A percentile compares a stretch with the other conserved stretches of the same genome.
phyloP scores from a whole-genome alignment of 2,113 vertebrate species.

The Melanotaenia duboulayi region DNA sequence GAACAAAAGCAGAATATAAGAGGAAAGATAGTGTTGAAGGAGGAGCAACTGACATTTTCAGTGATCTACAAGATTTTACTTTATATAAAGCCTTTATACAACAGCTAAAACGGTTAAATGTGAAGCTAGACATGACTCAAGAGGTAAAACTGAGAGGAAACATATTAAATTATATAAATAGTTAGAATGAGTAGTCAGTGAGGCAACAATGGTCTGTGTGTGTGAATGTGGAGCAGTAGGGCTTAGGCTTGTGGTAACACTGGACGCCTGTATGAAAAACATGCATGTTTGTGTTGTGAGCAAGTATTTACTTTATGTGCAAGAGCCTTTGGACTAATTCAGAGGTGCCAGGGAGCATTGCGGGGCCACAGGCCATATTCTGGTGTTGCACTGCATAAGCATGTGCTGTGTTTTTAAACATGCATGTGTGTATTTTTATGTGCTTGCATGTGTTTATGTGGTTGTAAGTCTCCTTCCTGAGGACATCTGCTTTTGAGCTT shows the following conservation, averaged over 20 bases:
- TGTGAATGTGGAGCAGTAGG: not conserved
- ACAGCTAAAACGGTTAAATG: no score
- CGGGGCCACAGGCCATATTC: conserved; percentile 30
- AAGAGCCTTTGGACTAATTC: conserved; percentile 31
- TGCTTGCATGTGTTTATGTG: conserved; percentile 46
- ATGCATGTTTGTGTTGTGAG: conserved; percentile 51
- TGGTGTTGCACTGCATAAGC: conserved; percentile 18
- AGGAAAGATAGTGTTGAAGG: not conserved
- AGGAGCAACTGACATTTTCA: not conserved
- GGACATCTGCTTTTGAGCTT: conserved; percentile 56
- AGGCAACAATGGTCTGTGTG: not conserved
- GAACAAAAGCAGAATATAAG: not conserved
- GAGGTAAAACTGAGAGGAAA: no score
- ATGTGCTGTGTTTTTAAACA: conserved; percentile 7
- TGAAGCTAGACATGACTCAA: no score
- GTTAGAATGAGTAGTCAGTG: no score
- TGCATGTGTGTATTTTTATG: conserved; percentile 29
- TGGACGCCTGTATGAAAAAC: conserved; percentile 10
- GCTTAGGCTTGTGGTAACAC: not conserved
- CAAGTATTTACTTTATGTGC: no score
- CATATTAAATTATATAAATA: no score
- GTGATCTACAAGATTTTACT: no score
- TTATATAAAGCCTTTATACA: no score
- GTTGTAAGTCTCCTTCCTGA: conserved; percentile 42
- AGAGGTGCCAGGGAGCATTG: conserved; percentile 42